Conservation (phyloP, 2,797 vertebrate genomes). For the Sternarchorhynchus goeldii region DNA sequence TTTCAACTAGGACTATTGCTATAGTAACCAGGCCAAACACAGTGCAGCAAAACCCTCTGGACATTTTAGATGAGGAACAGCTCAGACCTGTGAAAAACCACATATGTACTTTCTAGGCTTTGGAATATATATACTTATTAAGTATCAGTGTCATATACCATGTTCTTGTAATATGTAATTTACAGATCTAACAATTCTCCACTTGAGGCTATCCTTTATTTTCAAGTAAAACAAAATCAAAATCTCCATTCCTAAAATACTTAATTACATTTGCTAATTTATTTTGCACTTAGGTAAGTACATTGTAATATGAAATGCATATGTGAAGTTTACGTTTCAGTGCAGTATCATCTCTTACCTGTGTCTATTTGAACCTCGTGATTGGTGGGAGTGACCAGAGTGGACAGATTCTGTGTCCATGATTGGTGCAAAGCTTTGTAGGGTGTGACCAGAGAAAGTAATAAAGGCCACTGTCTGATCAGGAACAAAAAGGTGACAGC, state of each 20-base stretch:
- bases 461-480: constrained; percentile 54
- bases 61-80: no score
- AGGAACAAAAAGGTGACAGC: constrained; percentile 51
- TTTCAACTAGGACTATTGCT: no score
- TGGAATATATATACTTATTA: no score
- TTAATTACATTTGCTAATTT: not conserved
- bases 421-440: constrained; percentile 59
- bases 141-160: not conserved
- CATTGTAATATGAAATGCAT: not conserved
- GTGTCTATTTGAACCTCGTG: constrained; percentile 90
- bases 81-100: no score
- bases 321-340: no score
- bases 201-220: not conserved
- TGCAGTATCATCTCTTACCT: constrained; percentile 74
- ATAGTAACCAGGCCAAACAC: no score
- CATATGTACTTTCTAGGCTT: no score
- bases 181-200: not conserved
- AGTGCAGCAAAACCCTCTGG: no score
- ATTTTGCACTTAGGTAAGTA: not conserved
- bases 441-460: constrained; percentile 43
- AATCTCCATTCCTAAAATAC: no score
- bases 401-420: constrained; percentile 99
- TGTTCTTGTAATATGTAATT: not conserved
- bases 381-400: constrained; percentile 93
- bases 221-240: not conserved